Percentiles rank a stretch among this genome's conserved stretches.
Conservation (phyloP, 2,888 invertebrate genomes). For the Drosophila austrosaltans region DNA sequence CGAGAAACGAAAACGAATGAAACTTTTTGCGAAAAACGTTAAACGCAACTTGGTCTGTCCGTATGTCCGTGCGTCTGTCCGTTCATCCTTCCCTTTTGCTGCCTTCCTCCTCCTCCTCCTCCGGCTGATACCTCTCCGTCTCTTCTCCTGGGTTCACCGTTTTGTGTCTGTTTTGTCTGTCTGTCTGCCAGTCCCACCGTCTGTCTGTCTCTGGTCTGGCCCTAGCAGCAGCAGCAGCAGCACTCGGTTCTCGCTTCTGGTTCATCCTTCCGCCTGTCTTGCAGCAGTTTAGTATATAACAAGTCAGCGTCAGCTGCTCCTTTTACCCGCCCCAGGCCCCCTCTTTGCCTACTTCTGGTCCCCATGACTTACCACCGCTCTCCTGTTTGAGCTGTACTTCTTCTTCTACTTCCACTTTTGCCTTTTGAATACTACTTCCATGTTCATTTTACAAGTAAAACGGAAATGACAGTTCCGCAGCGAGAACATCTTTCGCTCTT, state of each 20-base stretch:
- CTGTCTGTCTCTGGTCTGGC: constrained; percentile 34
- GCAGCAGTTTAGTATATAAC: constrained; percentile 71
- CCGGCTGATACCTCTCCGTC: constrained; percentile 12
- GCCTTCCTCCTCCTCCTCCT: too few species aligned
- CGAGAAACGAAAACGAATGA: constrained; percentile 49
- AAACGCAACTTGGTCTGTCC: constrained; percentile 61
- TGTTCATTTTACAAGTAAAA: constrained; percentile 80
- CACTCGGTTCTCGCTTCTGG: constrained; percentile 35
- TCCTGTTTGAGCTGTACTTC: constrained; percentile 29
- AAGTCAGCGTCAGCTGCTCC: constrained; percentile 76
- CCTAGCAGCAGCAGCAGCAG: not conserved
- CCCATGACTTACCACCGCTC: constrained; percentile 25
- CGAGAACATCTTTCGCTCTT: constrained; percentile 66
- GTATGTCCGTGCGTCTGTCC: constrained; percentile 33
- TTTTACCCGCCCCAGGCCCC: constrained; percentile 29
- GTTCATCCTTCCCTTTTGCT: constrained; percentile 9
- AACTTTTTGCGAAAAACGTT: constrained; percentile 76
- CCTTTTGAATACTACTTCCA: constrained; percentile 70
- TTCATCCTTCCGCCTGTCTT: constrained; percentile 68
- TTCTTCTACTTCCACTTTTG: constrained; percentile 67
- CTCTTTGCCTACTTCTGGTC: constrained; percentile 16
- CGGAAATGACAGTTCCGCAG: constrained; percentile 82
- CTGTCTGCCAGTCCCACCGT: constrained; percentile 36
- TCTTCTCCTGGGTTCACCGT: not conserved
- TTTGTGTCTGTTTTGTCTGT: constrained; percentile 23